Evolutionary conservation across 2,888 invertebrate species (phyloP).

Genomic region (Limulus polyphemus): DNA sequence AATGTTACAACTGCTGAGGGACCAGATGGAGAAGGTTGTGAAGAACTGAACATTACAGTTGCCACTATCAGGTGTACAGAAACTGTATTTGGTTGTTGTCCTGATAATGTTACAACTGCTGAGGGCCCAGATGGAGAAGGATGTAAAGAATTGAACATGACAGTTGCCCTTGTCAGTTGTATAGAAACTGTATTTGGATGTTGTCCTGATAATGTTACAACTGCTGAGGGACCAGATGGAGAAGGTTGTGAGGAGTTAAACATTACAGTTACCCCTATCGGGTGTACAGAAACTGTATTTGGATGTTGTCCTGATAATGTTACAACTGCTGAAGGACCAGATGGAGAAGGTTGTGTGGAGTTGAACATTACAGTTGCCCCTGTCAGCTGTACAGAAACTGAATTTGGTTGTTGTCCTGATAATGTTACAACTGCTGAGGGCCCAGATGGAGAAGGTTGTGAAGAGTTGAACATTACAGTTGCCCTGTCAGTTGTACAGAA

Average conservation of each 20-base stretch:
- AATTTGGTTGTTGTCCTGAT: slow-evolving; percentile 49
- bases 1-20: slow-evolving; percentile 65
- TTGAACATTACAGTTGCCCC: background rate
- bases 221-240: slow-evolving; percentile 11
- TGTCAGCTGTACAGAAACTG: slow-evolving; percentile 11
- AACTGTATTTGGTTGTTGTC: slow-evolving; percentile 48
- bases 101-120: slow-evolving; percentile 48
- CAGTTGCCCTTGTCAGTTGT: background rate
- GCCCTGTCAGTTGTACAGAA: background rate
- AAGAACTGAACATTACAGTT: slow-evolving; percentile 42
- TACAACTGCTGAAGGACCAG: slow-evolving; percentile 27
- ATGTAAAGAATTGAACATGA: slow-evolving; percentile 24
- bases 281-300: slow-evolving; percentile 29
- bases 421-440: slow-evolving; percentile 53
- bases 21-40: slow-evolving; percentile 32
- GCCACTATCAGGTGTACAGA: slow-evolving; percentile 37
- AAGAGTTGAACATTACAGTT: slow-evolving; percentile 5
- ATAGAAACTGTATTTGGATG: slow-evolving; percentile 45
- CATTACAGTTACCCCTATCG: background rate
- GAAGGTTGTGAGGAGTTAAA: slow-evolving; percentile 6
- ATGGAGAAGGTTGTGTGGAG: slow-evolving; percentile 27
- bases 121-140: slow-evolving; percentile 39
- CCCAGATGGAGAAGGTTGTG: slow-evolving; percentile 26
- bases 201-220: slow-evolving; percentile 33
- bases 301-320: slow-evolving; percentile 79